Conservation (phyloP, 2,113 vertebrate genomes). For the Pseudorhombus dupliciocellatus region DNA sequence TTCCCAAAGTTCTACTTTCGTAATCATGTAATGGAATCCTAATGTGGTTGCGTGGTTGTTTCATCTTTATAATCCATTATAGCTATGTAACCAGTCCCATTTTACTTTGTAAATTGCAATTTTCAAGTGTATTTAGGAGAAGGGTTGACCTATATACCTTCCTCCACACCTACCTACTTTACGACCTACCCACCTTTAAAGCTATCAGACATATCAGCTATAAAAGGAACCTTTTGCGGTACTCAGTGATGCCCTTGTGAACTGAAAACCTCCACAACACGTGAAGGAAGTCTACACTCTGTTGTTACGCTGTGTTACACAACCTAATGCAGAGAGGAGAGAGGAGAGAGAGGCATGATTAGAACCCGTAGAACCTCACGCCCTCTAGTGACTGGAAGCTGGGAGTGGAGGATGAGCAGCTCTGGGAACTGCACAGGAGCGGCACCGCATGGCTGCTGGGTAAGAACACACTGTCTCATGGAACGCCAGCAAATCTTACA, state of each 20-base stretch:
- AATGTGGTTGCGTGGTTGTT: too few relatives aligned
- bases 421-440: not conserved
- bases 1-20: too few relatives aligned
- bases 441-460: not conserved
- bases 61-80: too few relatives aligned
- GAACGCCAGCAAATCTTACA: not conserved
- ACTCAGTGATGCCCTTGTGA: slow-evolving; percentile 17
- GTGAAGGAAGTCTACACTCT: slow-evolving; percentile 3
- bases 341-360: not conserved
- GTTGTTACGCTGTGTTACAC: slow-evolving; percentile 1
- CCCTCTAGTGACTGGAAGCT: slow-evolving; percentile 48
- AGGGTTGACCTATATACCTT: too few relatives aligned
- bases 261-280: slow-evolving; percentile 8
- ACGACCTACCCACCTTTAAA: not conserved
- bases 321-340: slow-evolving; percentile 1
- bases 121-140: too few relatives aligned
- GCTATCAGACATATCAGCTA: not conserved
- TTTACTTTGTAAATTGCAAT: too few relatives aligned
- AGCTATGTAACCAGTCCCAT: too few relatives aligned
- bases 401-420: not conserved
- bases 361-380: slow-evolving; percentile 11
- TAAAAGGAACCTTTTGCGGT: slow-evolving; percentile 7
- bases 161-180: too few relatives aligned
- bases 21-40: too few relatives aligned
- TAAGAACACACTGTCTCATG: not conserved